Conservation (phyloP, 2,888 invertebrate genomes). For the Brachypalpus laphriformis region DNA sequence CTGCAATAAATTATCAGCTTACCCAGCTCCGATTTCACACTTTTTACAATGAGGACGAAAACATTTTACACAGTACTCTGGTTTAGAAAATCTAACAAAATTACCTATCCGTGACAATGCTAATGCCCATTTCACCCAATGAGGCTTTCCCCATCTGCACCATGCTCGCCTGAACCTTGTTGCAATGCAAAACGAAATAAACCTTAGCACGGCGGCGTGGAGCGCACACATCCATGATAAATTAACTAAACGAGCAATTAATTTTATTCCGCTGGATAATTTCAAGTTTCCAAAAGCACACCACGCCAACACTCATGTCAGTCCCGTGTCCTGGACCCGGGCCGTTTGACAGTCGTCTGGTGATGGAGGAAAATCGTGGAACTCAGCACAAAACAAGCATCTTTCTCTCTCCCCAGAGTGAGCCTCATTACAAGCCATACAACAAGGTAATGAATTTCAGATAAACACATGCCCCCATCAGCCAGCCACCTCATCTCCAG, state of each 20-base stretch:
- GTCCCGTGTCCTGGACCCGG: too few relatives aligned
- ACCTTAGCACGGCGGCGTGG: slow-evolving; percentile 36
- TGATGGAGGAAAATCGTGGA: slow-evolving; percentile 55
- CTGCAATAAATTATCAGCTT: slow-evolving; percentile 31
- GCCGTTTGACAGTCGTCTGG: background rate
- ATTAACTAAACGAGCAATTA: slow-evolving; percentile 74
- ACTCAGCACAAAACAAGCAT: slow-evolving; percentile 41
- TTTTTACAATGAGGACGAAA: background rate
- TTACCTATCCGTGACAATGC: slow-evolving; percentile 67
- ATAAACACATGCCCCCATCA: slow-evolving; percentile 59
- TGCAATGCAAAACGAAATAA: slow-evolving; percentile 42
- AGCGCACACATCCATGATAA: slow-evolving; percentile 65
- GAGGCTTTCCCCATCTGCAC: background rate
- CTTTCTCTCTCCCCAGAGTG: slow-evolving; percentile 14
- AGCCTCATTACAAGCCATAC: slow-evolving; percentile 65
- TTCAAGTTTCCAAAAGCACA: slow-evolving; percentile 68
- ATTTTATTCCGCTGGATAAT: slow-evolving; percentile 72
- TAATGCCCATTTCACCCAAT: slow-evolving; percentile 24
- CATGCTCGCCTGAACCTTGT: slow-evolving; percentile 7
- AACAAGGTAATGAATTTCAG: slow-evolving; percentile 72
- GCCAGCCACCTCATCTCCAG: background rate
- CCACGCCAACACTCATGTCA: slow-evolving; percentile 47
- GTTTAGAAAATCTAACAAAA: slow-evolving; percentile 43
- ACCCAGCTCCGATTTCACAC: slow-evolving; percentile 39
- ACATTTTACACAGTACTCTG: slow-evolving; percentile 9